Conservation (phyloP, 2,797 vertebrate species). For the Ibycter americanus region DNA sequence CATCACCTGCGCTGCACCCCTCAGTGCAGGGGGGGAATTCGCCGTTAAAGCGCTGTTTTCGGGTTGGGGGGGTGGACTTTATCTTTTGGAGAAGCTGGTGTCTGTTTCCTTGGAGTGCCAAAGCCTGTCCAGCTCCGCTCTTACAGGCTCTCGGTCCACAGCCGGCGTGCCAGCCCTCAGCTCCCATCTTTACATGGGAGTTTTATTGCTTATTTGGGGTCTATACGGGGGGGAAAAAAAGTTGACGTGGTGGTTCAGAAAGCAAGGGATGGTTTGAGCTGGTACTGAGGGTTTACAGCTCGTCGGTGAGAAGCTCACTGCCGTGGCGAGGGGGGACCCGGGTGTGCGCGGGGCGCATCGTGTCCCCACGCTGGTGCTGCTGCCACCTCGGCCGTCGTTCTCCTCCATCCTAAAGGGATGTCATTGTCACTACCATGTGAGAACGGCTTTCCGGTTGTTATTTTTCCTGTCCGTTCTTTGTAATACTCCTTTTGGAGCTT, state of each 20-base stretch:
- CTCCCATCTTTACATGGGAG: neutral
- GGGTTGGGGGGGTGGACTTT: neutral
- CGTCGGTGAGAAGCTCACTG: neutral
- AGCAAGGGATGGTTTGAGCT: neutral
- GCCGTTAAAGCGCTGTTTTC: neutral
- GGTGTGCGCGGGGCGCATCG: fast-evolving
- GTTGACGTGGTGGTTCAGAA: neutral
- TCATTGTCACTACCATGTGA: neutral
- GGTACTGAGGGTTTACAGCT: neutral
- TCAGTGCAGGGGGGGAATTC: neutral
- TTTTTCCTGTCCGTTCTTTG: constrained; percentile 44
- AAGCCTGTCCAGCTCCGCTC: neutral
- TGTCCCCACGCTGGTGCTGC: neutral
- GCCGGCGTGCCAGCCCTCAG: neutral
- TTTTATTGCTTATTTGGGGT: neutral
- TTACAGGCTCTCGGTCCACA: neutral
- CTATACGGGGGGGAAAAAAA: fast-evolving
- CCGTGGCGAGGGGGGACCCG: neutral
- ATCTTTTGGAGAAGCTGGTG: neutral
- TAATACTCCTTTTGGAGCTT: constrained; percentile 27
- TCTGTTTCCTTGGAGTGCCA: neutral
- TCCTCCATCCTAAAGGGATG: neutral
- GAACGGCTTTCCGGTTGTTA: constrained; percentile 32
- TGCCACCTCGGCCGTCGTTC: neutral
- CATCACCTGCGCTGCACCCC: neutral